Base-by-base conservation (phyloP, 1,140 invertebrate genomes). In the Bombus pyrosoma region DNA sequence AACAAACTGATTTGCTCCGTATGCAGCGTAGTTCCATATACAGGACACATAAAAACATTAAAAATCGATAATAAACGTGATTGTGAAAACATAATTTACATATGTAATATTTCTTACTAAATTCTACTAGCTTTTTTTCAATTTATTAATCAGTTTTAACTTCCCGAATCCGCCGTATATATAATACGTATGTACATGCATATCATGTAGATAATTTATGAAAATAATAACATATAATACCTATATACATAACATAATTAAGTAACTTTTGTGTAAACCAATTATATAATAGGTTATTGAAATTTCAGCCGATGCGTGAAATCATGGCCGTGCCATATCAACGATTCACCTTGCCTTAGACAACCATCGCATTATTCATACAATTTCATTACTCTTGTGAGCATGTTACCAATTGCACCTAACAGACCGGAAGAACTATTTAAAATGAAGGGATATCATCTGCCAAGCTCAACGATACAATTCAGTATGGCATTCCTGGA, bases 341-440 rank as follows among this genome's bases (percentile, higher is more conserved):
- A 96, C 39, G 98, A 98, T 88, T 92, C 95, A 57, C 95, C 96
- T 80, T 99, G 98, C 89, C 95, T 97, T 18, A 96, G 96, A 13
- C 96, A 97, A 90, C 98, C 98, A 0, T 96, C 98, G 32, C 97
- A 97, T 76, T 98, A 97, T 92, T 98, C 98, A 10, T 98, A 97
- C 95, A 99, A 99, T 95, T 99, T 98, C 94, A 97, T 99, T 86
- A 98, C 98, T 0, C 97, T 99, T 89, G 97, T 98, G 0, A 97
- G 98, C 75, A 98, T 98, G 93, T 95, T 98, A 32, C 96, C 97
- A 41, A 96, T 99, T 13, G 97, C 98, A 0, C 91, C 95, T 3
- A 95, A 94, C 85, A 97, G 96, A 10, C 95, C 96, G 87, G 95
- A 98, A 66, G 97, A 98, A 78, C 95, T 99, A 3, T 99, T 99